Evolutionary conservation across 2,113 vertebrate species (phyloP), one percentile per base, ranked within the genome.

Genomic region (Gymnarchus niloticus): DNA sequence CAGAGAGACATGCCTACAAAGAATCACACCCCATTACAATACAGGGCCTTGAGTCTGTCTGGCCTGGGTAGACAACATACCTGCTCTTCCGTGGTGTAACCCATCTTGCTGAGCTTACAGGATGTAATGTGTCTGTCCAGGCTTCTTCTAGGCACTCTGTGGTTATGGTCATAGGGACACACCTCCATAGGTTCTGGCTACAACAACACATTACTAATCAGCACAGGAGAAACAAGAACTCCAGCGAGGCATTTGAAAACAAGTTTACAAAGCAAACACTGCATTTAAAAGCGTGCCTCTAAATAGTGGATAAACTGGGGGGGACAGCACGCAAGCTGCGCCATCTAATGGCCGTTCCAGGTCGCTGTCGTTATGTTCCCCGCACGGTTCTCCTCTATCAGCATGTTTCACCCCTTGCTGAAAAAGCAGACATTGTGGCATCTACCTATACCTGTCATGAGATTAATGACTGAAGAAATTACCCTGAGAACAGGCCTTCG

Each of bases 51-150:
- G 51, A 51, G n/a, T 48, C 80, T 8, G 12, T n/a, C 3, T n/a
- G 17, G 28, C 23, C 56, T 23, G 17, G 17, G 56, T 12, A 76
- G 21, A 85, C 0, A 21, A 51, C 51, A 19, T 76, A 95, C 96
- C 97, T 97, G 93, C 83, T 99, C 98, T 86, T 97, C 94, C 3
- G 92, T 90, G 0, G 94, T 92, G 89, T 99, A 99, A 44, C 95
- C 96, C 92, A 96, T 92, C 86, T 91, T 93, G 12, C 90, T 91
- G 61, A 96, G 93, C 59, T 91, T 91, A 86, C 98, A 99, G 2
- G 93, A 93, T 2, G 90, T 87, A 81, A 94, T 90, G 88, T 99
- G 98, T 87, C 90, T 95, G 86, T 96, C 95, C 92, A 99, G 91
- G 86, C 94, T 96, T 1, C 94, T 90, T 3, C 87, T 89, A 0